Evolutionary conservation across 2,888 invertebrate genomes (phyloP), one percentile per base, ranked within the genome.

Genomic region (Agriopis marginaria): DNA sequence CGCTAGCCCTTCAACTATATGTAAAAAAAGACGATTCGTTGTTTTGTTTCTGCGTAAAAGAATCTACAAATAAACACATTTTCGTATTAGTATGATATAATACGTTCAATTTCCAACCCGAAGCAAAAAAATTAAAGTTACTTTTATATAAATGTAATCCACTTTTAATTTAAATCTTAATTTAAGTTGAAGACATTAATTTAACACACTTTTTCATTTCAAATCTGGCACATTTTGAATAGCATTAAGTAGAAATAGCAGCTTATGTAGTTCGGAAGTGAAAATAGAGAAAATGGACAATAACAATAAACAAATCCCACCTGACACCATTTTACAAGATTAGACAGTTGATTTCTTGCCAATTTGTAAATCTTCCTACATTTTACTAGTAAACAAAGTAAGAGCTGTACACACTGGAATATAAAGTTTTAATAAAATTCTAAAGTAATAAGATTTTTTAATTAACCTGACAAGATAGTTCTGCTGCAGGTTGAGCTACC

Each of bases 401-500:
- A 70, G 65, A 73, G 67, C 75, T 83, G 79, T 85, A 82, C 77
- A 79, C 80, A 80, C 77, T 76, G 75, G 73, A 80, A 77, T 81
- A 80, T 83, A 77, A 86, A 82, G 86, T 85, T 88, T 80, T 86
- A 89, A 85, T 86, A 85, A 86, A 89, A 81, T 77, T 74, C 61
- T 71, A 78, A 79, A 75, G 77, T 77, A 40, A 68, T 70, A 61
- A 63, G 58, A 69, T 72, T 66, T 32, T 72, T 68, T 73, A 47
- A 61, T 50, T 40, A 40, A 17, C 42, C n/a, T 17, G 7, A 47
- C 12, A 12, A 47, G 47, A 47, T n/a, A n/a, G 5, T n/a, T 7
- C 12, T 32, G 32, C 32, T 32, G 5, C 32, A 3, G 32, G 1
- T 32, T 32, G 32, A 32, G 32, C 32, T 32, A 32, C 4, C 32